Evolutionary conservation across 2,888 invertebrate genomes (phyloP), one percentile per base, ranked within the genome.

Genomic region (Abrostola triplasia): DNA sequence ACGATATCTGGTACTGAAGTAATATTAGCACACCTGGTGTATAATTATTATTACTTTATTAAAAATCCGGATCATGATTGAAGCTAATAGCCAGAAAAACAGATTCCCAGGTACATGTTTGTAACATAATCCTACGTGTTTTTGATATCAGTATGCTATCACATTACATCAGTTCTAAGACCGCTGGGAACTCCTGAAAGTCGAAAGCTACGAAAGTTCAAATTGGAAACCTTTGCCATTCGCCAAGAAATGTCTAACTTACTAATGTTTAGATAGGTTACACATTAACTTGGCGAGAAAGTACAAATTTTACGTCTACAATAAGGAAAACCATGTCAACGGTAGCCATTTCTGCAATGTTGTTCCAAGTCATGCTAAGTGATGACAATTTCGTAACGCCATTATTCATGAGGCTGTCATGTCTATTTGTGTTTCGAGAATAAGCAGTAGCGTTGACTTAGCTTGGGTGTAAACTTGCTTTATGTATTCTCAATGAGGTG

Each of bases 161-260:
- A 42, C 10, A 5, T 47, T 48, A 48, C 56, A 48, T 44, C 10
- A 36, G 12, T 13, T 44, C 11, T 11, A 36, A 24, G 13, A 47
- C 8, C 44, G 24, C 24, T 47, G 44, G 44, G 11, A 44, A 42
- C 42, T 12, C 12, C 36, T 36, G 42, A 55, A 37, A 47, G 24
- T 48, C 0, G 47, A 56, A 56, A 47, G 24, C 47, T 11, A 24
- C 24, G 47, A 48, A 38, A 38, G 13, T 37, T 56, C 24, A 38
- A 12, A 48, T 48, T n/a, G 38, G 38, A 48, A 38, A 37, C 47
- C 6, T 12, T 37, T 48, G 38, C 24, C 49, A 49, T 35, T 48
- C 24, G 49, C 5, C 10, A 9, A 11, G 40, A 10, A 6, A 24
- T 4, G 24, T 2, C 24, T 24, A 24, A 24, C 24, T 24, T 24